phyloP scores from a whole-genome alignment of 1,140 invertebrate species.

The Pristionchus pacificus region DNA sequence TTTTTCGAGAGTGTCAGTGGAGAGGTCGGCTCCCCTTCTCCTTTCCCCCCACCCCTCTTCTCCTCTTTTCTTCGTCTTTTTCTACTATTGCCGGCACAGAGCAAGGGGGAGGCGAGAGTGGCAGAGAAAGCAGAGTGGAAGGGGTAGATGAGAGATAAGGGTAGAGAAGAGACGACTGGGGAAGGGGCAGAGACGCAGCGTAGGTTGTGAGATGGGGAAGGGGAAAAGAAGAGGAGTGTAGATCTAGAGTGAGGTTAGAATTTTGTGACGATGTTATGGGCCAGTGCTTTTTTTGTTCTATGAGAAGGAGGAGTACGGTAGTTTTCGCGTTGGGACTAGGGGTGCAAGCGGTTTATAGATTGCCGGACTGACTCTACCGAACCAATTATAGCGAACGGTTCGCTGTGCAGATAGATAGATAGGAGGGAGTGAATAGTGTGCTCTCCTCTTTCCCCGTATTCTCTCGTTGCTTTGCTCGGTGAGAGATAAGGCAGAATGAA shows the following conservation, averaged over 20 bases:
- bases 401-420: too few species aligned
- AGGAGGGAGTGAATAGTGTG: too few species aligned
- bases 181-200: background rate
- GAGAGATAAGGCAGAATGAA: too few species aligned
- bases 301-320: background rate
- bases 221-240: background rate
- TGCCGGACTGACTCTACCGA: too few species aligned
- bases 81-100: background rate
- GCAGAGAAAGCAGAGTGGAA: background rate
- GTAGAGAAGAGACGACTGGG: background rate
- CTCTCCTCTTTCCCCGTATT: too few species aligned
- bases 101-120: background rate
- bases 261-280: too few species aligned
- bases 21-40: background rate
- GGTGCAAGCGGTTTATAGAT: background rate
- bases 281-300: background rate
- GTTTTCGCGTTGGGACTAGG: background rate
- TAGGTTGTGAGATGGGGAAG: background rate
- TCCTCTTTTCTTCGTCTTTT: background rate
- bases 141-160: background rate
- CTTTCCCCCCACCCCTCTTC: background rate
- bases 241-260: too few species aligned
- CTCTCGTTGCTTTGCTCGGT: too few species aligned
- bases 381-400: too few species aligned
- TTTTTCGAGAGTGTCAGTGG: too few species aligned